A percentile compares a stretch with the other conserved stretches of the same genome.
Conservation (phyloP, 2,797 vertebrate species). For the Distichodus sexfasciatus region DNA sequence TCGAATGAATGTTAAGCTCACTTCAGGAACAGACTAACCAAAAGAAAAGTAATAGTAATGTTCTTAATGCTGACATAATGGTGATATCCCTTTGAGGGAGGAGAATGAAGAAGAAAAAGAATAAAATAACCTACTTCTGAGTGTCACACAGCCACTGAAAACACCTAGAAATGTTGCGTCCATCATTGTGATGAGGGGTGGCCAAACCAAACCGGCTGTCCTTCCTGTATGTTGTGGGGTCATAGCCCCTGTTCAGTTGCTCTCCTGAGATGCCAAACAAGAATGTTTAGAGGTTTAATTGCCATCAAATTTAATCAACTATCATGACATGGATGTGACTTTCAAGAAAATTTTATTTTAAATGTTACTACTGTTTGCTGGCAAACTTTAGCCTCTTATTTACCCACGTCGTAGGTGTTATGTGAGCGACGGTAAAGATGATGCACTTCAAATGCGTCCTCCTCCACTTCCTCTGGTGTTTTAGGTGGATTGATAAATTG, state of each 20-base stretch:
- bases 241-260: constrained; percentile 78
- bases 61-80: no score
- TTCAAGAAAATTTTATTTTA: background rate
- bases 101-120: no score
- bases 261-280: constrained; percentile 62
- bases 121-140: constrained; percentile 69
- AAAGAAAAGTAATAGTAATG: no score
- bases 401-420: constrained; percentile 77
- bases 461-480: constrained; percentile 70
- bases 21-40: no score
- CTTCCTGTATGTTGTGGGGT: constrained; percentile 63
- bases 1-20: no score
- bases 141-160: constrained; percentile 75
- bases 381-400: constrained; percentile 56
- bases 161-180: constrained; percentile 63
- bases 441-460: constrained; percentile 73
- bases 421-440: constrained; percentile 76
- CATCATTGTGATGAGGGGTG: constrained; percentile 81
- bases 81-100: no score
- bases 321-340: background rate
- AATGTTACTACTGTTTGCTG: no score
- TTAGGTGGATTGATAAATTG: constrained; percentile 82
- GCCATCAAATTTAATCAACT: no score
- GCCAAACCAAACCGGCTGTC: constrained; percentile 73
- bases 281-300: no score